Evolutionary conservation across 2,888 invertebrate species (phyloP), one percentile per base, ranked within the genome.

Genomic region (Rotaria magnacalcarata): DNA sequence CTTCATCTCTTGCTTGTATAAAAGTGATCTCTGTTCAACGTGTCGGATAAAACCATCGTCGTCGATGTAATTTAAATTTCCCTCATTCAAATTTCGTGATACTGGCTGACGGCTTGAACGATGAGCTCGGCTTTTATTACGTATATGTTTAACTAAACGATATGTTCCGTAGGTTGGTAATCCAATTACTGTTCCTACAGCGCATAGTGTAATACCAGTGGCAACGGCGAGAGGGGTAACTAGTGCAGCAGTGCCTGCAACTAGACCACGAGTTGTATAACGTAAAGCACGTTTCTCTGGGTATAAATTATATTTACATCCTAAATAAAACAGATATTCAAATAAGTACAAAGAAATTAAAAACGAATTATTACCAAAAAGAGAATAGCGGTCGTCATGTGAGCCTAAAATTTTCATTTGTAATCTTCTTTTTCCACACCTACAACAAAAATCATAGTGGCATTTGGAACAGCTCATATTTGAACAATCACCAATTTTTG

Each of bases 401-500:
- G 91, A 90, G 6, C 84, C 84, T 10, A 84, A 54, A 27, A 90
- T 90, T 87, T 90, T 90, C 84, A 91, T 85, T 19, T 89, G 87
- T 21, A 89, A 88, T 80, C 90, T 89, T 34, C 89, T 88, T 84
- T 90, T 90, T 11, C 92, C 91, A 88, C 91, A 92, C 5, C 89
- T 89, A 87, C 91, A 92, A 88, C 92, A 92, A 88, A 92, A 92
- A 85, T 89, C 89, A 0, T 90, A 54, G 2, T 54, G 50, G 54
- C 84, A 84, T 34, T 41, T 54, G 0, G 89, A 89, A 87, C 92
- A 92, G 11, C 89, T 89, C 91, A 92, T 92, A 88, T 92, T 91
- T 88, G 91, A 91, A 89, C 92, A 92, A n/a, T 91, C 92, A 43
- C 90, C 89, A 8, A 89, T 89, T 43, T 91, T 88, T 88, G 91